A percentile compares a stretch with the other conserved stretches of the same genome.
These are phyloP conservation scores for Pseudoatta argentina DNA, from an alignment of 1,140 invertebrate genomes.

Conservation along the genomic window DNA sequence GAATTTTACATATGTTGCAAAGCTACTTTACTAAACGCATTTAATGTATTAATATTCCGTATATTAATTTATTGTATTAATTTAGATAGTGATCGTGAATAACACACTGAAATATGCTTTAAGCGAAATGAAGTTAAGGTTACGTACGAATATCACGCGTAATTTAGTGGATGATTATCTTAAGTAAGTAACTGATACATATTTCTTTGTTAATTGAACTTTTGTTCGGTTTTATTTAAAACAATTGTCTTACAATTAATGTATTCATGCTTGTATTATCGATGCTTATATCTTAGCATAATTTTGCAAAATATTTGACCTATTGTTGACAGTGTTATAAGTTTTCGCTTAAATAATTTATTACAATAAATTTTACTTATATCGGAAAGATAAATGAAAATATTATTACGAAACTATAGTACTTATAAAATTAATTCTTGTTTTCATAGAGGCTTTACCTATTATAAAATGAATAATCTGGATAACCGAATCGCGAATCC, in stretches of 20 bases:
- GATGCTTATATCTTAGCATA: not conserved
- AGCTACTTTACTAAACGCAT: no score
- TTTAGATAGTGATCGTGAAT: slow-evolving; percentile 95
- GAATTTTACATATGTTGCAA: no score
- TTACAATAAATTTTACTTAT: slow-evolving; percentile 21
- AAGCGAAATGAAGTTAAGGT: slow-evolving; percentile 96
- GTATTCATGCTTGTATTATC: not conserved
- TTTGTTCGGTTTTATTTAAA: slow-evolving; percentile 2
- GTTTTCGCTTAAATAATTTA: slow-evolving; percentile 31
- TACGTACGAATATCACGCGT: slow-evolving; percentile 95
- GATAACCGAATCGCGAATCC: slow-evolving; percentile 98
- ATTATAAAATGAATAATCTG: slow-evolving; percentile 98
- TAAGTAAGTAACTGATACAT: slow-evolving; percentile 89
- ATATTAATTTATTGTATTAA: slow-evolving; percentile 74
- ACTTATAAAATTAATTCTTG: slow-evolving; percentile 73
- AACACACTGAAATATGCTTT: slow-evolving; percentile 97
- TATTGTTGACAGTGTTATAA: not conserved
- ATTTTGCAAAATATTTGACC: not conserved
- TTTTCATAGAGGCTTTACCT: slow-evolving; percentile 95
- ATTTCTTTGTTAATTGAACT: slow-evolving; percentile 2
- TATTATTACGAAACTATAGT: not conserved
- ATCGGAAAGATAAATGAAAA: not conserved
- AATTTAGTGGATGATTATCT: slow-evolving; percentile 97
- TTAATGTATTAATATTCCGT: slow-evolving; percentile 44
- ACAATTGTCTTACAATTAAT: not conserved